A percentile compares a stretch with the other conserved stretches of the same genome.
These are phyloP conservation scores for Muschampia plurimacula DNA, from an alignment of 2,888 invertebrate genomes.

Conservation along the genomic window DNA sequence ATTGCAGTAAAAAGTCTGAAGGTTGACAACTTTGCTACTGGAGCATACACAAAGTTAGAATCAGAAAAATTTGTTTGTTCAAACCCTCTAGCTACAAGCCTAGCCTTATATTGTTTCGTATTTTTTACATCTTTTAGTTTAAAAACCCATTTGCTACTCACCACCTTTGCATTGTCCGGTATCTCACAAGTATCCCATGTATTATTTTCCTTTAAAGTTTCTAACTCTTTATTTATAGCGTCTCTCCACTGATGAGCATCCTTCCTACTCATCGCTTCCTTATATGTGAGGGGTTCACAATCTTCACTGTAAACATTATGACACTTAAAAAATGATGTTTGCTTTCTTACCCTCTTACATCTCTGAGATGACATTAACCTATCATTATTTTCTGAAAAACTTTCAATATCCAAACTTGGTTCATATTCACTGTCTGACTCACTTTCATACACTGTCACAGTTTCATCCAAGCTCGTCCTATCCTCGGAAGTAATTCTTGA, in stretches of 20 bases:
- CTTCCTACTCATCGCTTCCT: constrained; percentile 42
- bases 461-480: background rate
- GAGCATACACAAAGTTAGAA: constrained; percentile 42
- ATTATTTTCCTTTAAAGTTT: constrained; percentile 40
- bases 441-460: constrained; percentile 1
- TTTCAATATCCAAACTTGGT: background rate
- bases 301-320: constrained; percentile 29
- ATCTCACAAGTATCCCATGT: constrained; percentile 34
- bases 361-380: background rate
- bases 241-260: constrained; percentile 41
- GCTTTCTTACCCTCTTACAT: constrained; percentile 30
- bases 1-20: constrained; percentile 42
- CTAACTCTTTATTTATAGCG: constrained; percentile 39
- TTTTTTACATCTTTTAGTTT: constrained; percentile 41
- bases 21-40: constrained; percentile 44
- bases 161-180: constrained; percentile 36
- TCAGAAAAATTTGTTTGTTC: constrained; percentile 43
- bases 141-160: constrained; percentile 50
- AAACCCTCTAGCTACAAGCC: constrained; percentile 48
- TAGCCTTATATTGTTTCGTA: constrained; percentile 45
- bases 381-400: background rate
- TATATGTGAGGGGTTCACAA: constrained; percentile 40
- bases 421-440: background rate
- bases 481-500: background rate
- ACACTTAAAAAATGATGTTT: constrained; percentile 41